Conservation (phyloP, 2,888 invertebrate genomes). For the Desoria tigrina region DNA sequence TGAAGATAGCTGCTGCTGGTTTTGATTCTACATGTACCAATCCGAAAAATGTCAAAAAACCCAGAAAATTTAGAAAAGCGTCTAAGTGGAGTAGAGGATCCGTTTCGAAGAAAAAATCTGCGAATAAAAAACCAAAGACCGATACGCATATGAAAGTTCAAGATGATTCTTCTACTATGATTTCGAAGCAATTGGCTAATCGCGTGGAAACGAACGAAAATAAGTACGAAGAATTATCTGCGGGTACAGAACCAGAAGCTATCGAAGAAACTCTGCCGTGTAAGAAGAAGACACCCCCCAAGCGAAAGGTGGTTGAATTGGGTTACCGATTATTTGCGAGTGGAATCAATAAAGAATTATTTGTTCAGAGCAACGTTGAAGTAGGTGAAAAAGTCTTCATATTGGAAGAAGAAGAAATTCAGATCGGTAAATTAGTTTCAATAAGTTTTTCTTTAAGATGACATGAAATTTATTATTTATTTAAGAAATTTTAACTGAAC, state of each 20-base stretch:
- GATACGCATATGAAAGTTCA: too few species aligned
- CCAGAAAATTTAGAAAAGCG: not conserved
- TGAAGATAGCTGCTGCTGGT: too few species aligned
- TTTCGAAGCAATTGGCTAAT: too few species aligned
- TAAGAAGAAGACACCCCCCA: not conserved
- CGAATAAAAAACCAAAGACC: conserved; percentile 14
- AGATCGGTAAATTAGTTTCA: not conserved
- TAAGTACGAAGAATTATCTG: too few species aligned
- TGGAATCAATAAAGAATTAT: not conserved
- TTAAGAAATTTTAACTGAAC: too few species aligned
- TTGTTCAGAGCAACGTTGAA: conserved; percentile 6
- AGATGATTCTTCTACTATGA: too few species aligned
- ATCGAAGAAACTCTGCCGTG: conserved; percentile 22
- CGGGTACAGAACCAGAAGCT: not conserved
- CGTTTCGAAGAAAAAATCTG: conserved; percentile 16
- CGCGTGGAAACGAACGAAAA: conserved; percentile 5
- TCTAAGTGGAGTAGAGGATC: not conserved
- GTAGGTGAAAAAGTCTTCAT: not conserved
- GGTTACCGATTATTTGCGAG: not conserved
- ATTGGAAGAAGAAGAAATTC: not conserved
- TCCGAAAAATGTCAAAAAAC: not conserved
- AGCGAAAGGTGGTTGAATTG: not conserved
- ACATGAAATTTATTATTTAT: too few species aligned
- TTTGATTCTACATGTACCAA: too few species aligned
- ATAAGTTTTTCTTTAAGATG: not conserved